Evolutionary conservation across 2,888 invertebrate genomes (phyloP), one percentile per base, ranked within the genome.

Genomic region (Lochmaea capreae): DNA sequence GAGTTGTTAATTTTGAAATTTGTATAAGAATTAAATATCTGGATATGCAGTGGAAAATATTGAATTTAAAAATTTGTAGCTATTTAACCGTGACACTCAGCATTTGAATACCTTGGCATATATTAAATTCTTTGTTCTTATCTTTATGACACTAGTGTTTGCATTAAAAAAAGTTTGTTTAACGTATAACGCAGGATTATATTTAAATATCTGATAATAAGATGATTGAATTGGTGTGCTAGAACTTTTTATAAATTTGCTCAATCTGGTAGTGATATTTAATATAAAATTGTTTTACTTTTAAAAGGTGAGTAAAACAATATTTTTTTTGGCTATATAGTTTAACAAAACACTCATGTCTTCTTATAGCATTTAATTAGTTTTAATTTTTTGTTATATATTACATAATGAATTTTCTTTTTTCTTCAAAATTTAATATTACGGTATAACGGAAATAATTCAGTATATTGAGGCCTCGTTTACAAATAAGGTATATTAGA

Each of bases 101-200:
- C 52, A 54, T 54, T 54, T 54, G 10, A 54, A 54, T 54, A 54
- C 54, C 54, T 18, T 16, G 54, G 9, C 54, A 54, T 16, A 54
- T 54, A 54, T 54, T 16, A 14, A 52, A 10, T 54, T 54, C 18
- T 14, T 61, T 33, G 11, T 61, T 58, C 61, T 61, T 61, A 61
- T 61, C 61, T 61, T 61, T 61, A 61, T 61, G 39, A 61, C 16
- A 4, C 59, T 33, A 26, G 0, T 61, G 61, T 61, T 61, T 61
- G 33, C 61, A n/a, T 33, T 33, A 61, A 61, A 61, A 59, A 61
- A 26, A 18, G 16, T 39, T 61, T 39, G 39, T n/a, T 33, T 14
- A 12, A 61, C 8, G 33, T 61, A 61, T 61, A 26, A 58, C 58
- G 26, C 2, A 58, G 14, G 39, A 54, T 54, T 54, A 18, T 10